Evolutionary conservation across 2,113 vertebrate genomes (phyloP), one percentile per base, ranked within the genome.

Genomic region (Gopherus evgoodei): DNA sequence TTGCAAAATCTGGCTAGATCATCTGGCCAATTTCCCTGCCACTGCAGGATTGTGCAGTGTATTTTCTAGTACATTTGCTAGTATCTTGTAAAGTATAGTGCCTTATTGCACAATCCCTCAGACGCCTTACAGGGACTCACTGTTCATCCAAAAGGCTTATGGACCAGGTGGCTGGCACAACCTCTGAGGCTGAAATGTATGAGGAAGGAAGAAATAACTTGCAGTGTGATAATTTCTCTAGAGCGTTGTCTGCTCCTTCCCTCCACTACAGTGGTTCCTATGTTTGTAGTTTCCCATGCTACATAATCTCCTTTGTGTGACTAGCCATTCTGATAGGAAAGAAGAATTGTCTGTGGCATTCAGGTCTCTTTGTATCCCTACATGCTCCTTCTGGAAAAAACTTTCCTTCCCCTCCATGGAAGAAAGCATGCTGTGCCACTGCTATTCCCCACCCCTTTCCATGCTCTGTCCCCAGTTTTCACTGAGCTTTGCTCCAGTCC

Each of bases 1-100:
- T 8, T n/a, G 50, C 8, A 1, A 53, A 59, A 1, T 0, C 11
- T 50, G 62, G 78, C 54, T 42, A 16, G 2, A 38, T 25, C 52
- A 0, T 12, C 19, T 83, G 0, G 1, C 42, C 12, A 86, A 27
- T 81, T 87, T 11, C 5, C 2, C 9, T 1, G 1, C 21, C 80
- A 92, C 52, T 52, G 1, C 38, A 31, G 0, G 2, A 47, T 47
- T 21, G 19, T 38, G 19, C 9, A 22, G 8, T 47, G 27, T 44
- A 76, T 76, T 76, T 12, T 38, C 2, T 50, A 42, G 83, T 52
- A 2, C 31, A 56, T 78, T 52, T 93, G 50, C 54, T 4, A 76
- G 1, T 2, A 10, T 31, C 47, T 65, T 88, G 54, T 90, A 29
- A 1, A 72, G 79, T 83, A 49, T 31, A 16, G 0, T 31, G 4